These are phyloP conservation scores for Euplagia quadripunctaria DNA, from an alignment of 2,888 invertebrate species.

Conservation along the genomic window DNA sequence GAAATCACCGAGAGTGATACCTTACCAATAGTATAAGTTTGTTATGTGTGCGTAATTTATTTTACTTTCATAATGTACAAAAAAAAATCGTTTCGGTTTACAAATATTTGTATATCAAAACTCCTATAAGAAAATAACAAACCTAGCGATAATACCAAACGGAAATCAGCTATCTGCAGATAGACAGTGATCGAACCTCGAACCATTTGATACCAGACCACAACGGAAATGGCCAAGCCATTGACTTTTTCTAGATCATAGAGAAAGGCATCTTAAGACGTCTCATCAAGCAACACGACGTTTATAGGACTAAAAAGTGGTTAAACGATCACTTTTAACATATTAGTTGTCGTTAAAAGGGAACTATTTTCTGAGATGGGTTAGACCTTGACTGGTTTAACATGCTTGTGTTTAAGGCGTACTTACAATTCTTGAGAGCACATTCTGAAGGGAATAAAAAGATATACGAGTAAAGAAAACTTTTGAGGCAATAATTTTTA, in stretches of 20 bases:
- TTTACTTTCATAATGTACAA: no score
- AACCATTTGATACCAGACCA: conserved; percentile 62
- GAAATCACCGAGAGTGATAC: no score
- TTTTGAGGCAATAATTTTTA: background rate
- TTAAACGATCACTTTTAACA: conserved; percentile 41
- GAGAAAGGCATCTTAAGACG: conserved; percentile 54
- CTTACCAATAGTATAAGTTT: no score
- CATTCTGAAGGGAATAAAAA: background rate
- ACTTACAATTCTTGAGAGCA: background rate
- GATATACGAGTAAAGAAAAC: background rate
- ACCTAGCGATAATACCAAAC: conserved; percentile 14
- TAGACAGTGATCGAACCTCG: conserved; percentile 47
- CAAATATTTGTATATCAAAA: background rate
- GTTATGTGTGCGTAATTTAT: no score
- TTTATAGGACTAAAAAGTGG: conserved; percentile 43
- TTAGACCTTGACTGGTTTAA: conserved; percentile 31
- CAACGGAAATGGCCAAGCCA: conserved; percentile 73
- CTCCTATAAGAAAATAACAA: background rate
- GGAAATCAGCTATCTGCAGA: conserved; percentile 47
- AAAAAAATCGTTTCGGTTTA: no score
- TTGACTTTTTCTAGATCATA: conserved; percentile 66
- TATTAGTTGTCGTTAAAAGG: conserved; percentile 49
- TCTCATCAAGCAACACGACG: conserved; percentile 43
- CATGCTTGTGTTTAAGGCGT: background rate
- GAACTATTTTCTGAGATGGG: conserved; percentile 47